phyloP scores from a whole-genome alignment of 2,888 invertebrate genomes.

The Leptopilina myrica region DNA sequence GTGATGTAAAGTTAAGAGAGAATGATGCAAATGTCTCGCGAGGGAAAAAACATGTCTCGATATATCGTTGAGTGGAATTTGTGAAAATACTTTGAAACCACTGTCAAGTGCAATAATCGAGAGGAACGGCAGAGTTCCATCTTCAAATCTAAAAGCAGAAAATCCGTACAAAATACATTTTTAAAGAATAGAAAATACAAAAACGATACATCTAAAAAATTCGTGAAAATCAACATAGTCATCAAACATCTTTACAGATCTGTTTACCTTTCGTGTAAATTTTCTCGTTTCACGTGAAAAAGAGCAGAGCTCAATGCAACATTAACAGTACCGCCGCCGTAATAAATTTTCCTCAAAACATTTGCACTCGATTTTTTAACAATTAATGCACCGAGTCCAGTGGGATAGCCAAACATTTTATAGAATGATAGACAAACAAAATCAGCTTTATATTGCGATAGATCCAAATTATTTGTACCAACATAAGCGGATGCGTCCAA shows the following conservation, averaged over 20 bases:
- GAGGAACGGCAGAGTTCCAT: slow-evolving; percentile 93
- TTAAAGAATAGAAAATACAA: too few relatives aligned
- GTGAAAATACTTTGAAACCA: slow-evolving; percentile 87
- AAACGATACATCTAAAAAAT: too few relatives aligned
- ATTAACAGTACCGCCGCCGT: slow-evolving; percentile 96
- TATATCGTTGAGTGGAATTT: slow-evolving; percentile 81
- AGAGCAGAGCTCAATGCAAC: slow-evolving; percentile 86
- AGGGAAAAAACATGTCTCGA: slow-evolving; percentile 86
- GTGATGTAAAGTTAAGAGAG: slow-evolving; percentile 83
- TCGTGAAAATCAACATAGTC: too few relatives aligned
- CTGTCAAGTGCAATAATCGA: slow-evolving; percentile 89
- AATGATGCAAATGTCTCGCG: slow-evolving; percentile 85
- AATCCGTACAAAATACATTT: too few relatives aligned
- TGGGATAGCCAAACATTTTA: slow-evolving; percentile 97
- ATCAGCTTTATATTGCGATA: slow-evolving; percentile 86
- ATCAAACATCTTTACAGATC: too few relatives aligned
- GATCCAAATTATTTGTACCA: slow-evolving; percentile 87
- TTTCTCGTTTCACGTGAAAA: slow-evolving; percentile 84
- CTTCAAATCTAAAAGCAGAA: slow-evolving; percentile 86
- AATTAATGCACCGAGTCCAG: slow-evolving; percentile 93
- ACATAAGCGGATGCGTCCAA: slow-evolving; percentile 93
- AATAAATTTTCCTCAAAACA: slow-evolving; percentile 85
- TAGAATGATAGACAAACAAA: slow-evolving; percentile 96
- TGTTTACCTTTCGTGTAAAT: slow-evolving; percentile 84
- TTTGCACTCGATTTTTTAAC: slow-evolving; percentile 83